Evolutionary conservation across 2,113 vertebrate genomes (phyloP).

Genomic region (Gopherus flavomarginatus): DNA sequence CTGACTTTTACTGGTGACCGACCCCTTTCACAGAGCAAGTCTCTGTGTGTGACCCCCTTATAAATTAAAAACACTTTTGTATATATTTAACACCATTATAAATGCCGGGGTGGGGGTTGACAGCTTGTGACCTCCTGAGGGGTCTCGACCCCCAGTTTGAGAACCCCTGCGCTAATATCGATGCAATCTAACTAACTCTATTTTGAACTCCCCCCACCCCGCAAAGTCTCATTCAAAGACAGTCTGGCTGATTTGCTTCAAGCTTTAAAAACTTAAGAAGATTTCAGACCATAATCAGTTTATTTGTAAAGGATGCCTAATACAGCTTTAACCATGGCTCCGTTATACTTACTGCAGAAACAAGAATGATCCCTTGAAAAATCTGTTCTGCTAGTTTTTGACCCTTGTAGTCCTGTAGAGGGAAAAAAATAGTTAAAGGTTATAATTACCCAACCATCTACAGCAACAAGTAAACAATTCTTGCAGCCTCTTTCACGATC

Average conservation of each 20-base stretch:
- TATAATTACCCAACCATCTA: not conserved
- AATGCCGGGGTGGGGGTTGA: too few species aligned
- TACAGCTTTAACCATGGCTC: not conserved
- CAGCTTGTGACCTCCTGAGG: too few species aligned
- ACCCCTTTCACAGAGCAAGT: too few species aligned
- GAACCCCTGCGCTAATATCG: not conserved
- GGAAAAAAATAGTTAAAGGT: not conserved
- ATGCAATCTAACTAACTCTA: not conserved
- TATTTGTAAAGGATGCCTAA: not conserved
- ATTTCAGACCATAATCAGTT: not conserved
- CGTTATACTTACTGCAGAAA: conserved; percentile 90
- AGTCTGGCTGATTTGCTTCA: not conserved
- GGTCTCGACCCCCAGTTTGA: too few species aligned
- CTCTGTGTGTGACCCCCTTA: too few species aligned
- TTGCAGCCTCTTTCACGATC: not conserved
- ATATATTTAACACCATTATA: too few species aligned
- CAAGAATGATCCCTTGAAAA: conserved; percentile 95
- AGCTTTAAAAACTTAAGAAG: not conserved
- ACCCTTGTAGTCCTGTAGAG: conserved; percentile 93
- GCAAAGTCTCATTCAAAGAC: not conserved
- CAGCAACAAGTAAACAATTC: not conserved
- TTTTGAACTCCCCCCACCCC: not conserved
- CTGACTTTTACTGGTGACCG: too few species aligned
- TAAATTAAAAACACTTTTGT: too few species aligned
- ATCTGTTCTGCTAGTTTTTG: conserved; percentile 98